Base-by-base conservation (phyloP, 2,797 vertebrate genomes). In the Hydrolagus colliei region DNA sequence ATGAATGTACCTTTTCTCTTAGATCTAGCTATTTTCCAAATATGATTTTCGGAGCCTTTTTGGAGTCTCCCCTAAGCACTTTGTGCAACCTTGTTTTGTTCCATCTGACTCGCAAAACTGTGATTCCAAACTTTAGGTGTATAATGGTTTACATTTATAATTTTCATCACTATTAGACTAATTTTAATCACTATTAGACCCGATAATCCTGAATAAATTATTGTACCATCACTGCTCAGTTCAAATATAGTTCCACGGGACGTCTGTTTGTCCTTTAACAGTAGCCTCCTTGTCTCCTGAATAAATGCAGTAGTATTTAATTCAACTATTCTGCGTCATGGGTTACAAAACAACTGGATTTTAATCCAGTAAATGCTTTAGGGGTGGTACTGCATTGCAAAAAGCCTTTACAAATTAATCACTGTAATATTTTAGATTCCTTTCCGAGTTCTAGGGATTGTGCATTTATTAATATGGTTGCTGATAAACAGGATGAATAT, bases 311-410 rank as follows among this genome's bases (percentile, higher is more conserved):
- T 9, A 6, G 75, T 77, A 77, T 61, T 77, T 52, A 41, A 77
- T 77, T 20, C 52, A 77, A 59, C n/a, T 61, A 77, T 77, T 77
- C 41, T 41, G 5, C 59, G 41, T n/a, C 75, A 77, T 61, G 18
- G 75, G 75, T 77, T 41, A 77, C 52, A 77, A 77, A 41, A 20
- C 52, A n/a, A 59, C 75, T 77, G 41, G 59, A 59, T 77, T 77
- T 77, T 77, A 77, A 77, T 77, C 9, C 52, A 77, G 41, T 77
- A 77, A 77, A 18, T 80, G 62, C 20, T 65, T 80, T 13, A 13
- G 65, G 61, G 11, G 67, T 80, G 61, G 22, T 9, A 22, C 22
- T 63, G n/a, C 78, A 80, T 65, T 80, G n/a, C 22, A 67, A 80
- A 73, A 80, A 35, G 62, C 32, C 2, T 80, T 80, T 80, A 1